These are phyloP conservation scores for Saxicola maurus DNA, from an alignment of 2,797 vertebrate genomes.

Conservation along the genomic window DNA sequence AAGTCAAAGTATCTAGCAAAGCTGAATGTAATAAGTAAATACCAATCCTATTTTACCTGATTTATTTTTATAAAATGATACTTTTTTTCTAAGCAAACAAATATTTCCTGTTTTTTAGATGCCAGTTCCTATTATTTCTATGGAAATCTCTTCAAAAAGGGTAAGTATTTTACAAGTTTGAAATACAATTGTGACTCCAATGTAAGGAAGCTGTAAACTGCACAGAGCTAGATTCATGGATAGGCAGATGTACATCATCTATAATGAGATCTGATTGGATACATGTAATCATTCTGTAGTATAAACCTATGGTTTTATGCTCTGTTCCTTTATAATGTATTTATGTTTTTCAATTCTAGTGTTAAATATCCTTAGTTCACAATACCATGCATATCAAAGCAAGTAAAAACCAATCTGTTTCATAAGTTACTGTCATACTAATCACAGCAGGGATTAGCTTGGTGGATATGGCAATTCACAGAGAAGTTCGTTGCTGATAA, in stretches of 20 bases:
- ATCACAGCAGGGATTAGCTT: background rate
- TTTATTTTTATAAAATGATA: background rate
- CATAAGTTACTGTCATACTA: background rate
- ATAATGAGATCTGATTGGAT: background rate
- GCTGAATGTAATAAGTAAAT: background rate
- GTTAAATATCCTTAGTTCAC: background rate
- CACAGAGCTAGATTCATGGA: background rate
- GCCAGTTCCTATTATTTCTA: conserved; percentile 83
- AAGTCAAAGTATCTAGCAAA: background rate
- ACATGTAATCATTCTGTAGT: background rate
- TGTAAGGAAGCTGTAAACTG: background rate
- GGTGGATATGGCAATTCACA: background rate
- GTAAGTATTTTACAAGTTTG: conserved; percentile 70
- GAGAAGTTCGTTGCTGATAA: background rate
- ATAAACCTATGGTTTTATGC: background rate
- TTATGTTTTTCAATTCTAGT: background rate
- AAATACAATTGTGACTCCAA: background rate
- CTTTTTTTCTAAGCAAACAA: background rate
- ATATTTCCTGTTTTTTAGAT: conserved; percentile 72
- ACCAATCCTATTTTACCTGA: background rate
- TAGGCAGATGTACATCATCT: background rate
- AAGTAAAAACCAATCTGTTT: background rate
- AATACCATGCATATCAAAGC: background rate
- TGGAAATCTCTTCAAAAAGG: conserved; percentile 93
- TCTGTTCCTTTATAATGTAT: background rate